Conservation (phyloP, 2,797 vertebrate genomes). For the Poecilia gillii region DNA sequence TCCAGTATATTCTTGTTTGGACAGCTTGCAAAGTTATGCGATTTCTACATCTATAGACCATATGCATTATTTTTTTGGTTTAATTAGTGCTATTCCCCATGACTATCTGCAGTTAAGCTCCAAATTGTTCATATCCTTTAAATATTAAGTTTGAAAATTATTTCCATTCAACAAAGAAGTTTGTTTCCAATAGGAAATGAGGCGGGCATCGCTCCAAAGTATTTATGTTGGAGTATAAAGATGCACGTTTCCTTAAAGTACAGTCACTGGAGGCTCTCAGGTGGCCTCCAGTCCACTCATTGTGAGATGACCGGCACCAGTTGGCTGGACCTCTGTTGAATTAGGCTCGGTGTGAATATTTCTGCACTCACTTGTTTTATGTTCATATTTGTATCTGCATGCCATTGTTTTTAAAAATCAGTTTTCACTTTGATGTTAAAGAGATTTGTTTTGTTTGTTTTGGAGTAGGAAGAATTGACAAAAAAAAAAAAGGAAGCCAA, state of each 20-base stretch:
- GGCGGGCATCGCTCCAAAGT: background rate
- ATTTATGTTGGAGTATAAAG: too few relatives aligned
- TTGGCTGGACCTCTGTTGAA: too few relatives aligned
- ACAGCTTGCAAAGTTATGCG: background rate
- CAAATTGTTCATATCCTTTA: background rate
- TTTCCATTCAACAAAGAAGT: background rate
- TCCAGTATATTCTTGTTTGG: background rate
- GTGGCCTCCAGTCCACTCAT: too few relatives aligned
- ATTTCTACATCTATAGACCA: background rate
- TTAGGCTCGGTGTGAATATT: too few relatives aligned
- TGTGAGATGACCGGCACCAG: too few relatives aligned
- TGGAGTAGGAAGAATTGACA: too few relatives aligned
- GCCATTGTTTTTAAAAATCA: too few relatives aligned
- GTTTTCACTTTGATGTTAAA: too few relatives aligned
- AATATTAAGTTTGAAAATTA: background rate
- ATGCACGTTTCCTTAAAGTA: too few relatives aligned
- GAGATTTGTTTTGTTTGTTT: too few relatives aligned
- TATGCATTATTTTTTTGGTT: background rate
- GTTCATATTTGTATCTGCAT: background rate
- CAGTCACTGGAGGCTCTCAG: too few relatives aligned
- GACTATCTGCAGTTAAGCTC: background rate
- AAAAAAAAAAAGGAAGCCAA: too few relatives aligned
- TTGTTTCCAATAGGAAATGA: background rate
- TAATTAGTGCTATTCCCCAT: background rate
- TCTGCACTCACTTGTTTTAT: background rate